These are phyloP conservation scores for Anoplopoma fimbria DNA, from an alignment of 2,113 vertebrate genomes.

Conservation along the genomic window DNA sequence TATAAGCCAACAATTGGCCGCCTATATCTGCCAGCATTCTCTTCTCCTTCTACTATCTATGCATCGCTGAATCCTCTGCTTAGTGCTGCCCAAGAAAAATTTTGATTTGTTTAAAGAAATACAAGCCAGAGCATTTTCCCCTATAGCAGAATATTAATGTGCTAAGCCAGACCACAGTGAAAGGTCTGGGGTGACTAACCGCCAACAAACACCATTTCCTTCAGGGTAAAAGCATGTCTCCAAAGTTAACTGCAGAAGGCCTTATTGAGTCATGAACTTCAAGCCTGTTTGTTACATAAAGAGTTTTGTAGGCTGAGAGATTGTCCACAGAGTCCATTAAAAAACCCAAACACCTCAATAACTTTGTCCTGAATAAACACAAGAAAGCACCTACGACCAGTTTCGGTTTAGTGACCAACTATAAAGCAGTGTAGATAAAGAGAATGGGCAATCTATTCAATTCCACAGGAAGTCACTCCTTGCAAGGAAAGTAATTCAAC, in stretches of 20 bases:
- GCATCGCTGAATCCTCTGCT: not conserved
- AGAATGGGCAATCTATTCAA: not conserved
- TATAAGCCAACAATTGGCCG: not conserved
- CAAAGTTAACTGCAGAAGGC: constrained; percentile 11
- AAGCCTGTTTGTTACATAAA: not conserved
- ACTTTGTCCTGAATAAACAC: not conserved
- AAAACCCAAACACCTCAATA: not conserved
- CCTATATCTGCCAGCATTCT: not conserved
- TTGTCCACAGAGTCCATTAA: constrained; percentile 2
- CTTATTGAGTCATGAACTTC: not conserved
- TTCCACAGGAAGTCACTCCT: not conserved
- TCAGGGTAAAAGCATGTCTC: not conserved
- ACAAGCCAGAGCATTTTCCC: not conserved
- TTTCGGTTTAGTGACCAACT: not conserved
- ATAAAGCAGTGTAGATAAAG: not conserved
- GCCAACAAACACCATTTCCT: not conserved
- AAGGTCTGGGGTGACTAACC: not conserved
- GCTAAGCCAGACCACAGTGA: no score
- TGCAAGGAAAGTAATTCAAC: not conserved
- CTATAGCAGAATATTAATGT: not conserved
- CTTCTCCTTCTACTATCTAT: not conserved
- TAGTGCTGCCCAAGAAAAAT: not conserved
- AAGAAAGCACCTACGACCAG: not conserved
- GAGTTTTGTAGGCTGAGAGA: constrained; percentile 18
- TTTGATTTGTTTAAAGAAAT: not conserved